These are phyloP conservation scores for Oppia nitens DNA, from an alignment of 1,140 invertebrate species.

Conservation along the genomic window DNA sequence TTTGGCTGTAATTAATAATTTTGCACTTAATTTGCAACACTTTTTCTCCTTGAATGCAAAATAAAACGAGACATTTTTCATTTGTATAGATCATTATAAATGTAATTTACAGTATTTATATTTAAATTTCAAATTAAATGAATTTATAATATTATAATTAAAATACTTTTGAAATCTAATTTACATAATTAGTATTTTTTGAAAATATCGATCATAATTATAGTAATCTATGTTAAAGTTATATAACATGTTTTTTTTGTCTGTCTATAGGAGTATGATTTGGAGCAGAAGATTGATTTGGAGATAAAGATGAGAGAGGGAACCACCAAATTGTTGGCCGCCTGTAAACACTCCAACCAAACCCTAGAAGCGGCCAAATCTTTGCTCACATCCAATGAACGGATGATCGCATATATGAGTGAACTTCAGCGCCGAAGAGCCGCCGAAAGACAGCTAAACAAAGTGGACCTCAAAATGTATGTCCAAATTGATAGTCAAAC, in stretches of 20 bases:
- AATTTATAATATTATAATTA: too few species aligned
- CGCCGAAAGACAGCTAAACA: slow-evolving; percentile 25
- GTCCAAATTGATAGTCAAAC: too few species aligned
- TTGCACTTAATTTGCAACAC: too few species aligned
- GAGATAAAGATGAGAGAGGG: slow-evolving; percentile 56
- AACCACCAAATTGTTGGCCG: slow-evolving; percentile 45
- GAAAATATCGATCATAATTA: not conserved
- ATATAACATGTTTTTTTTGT: not conserved
- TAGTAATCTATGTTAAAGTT: not conserved
- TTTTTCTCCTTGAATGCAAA: too few species aligned
- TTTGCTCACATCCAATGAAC: slow-evolving; percentile 45
- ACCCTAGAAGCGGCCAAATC: slow-evolving; percentile 48
- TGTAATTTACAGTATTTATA: not conserved
- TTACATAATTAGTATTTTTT: not conserved
- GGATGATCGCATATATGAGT: slow-evolving; percentile 47
- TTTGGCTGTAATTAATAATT: too few species aligned
- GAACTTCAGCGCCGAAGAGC: slow-evolving; percentile 43
- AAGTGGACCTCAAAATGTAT: not conserved
- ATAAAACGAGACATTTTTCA: too few species aligned
- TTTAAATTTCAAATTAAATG: not conserved
- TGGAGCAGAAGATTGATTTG: slow-evolving; percentile 36
- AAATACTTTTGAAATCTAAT: too few species aligned
- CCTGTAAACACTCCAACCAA: slow-evolving; percentile 43
- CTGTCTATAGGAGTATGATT: not conserved
- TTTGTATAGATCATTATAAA: not conserved